These are phyloP conservation scores for Pandemis corylana DNA, from an alignment of 2,888 invertebrate species.

Conservation along the genomic window DNA sequence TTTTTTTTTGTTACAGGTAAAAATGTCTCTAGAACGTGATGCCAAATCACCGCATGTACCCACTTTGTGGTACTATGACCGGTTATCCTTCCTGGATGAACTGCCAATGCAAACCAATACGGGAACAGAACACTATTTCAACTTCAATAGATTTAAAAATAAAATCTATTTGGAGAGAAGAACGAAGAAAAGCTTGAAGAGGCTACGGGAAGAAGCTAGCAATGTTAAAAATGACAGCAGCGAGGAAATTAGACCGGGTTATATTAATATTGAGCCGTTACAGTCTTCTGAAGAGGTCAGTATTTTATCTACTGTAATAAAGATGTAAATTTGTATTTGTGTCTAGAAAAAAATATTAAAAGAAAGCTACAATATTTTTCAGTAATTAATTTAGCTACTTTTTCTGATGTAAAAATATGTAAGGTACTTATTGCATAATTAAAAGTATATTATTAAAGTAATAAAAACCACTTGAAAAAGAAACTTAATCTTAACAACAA, in stretches of 20 bases:
- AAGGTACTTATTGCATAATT: too few species aligned
- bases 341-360: too few species aligned
- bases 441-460: too few species aligned
- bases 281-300: constrained; percentile 13
- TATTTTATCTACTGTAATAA: too few species aligned
- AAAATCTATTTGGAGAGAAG: constrained; percentile 15
- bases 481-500: too few species aligned
- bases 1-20: background rate
- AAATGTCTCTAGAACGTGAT: background rate
- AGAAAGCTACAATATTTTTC: too few species aligned
- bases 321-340: too few species aligned
- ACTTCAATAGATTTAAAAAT: constrained; percentile 7
- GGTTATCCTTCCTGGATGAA: constrained; percentile 8
- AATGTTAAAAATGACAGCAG: background rate
- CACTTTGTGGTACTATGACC: constrained; percentile 1
- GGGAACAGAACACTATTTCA: background rate
- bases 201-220: background rate
- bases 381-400: too few species aligned
- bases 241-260: background rate
- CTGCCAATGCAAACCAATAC: background rate
- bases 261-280: background rate
- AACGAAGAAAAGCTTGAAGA: background rate
- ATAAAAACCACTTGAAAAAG: too few species aligned
- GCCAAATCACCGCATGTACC: background rate
- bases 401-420: too few species aligned